These are phyloP conservation scores for Apostichopus parvimensis DNA, from an alignment of 35 echinoderm and acorn worm genomes.

Conservation along the genomic window DNA sequence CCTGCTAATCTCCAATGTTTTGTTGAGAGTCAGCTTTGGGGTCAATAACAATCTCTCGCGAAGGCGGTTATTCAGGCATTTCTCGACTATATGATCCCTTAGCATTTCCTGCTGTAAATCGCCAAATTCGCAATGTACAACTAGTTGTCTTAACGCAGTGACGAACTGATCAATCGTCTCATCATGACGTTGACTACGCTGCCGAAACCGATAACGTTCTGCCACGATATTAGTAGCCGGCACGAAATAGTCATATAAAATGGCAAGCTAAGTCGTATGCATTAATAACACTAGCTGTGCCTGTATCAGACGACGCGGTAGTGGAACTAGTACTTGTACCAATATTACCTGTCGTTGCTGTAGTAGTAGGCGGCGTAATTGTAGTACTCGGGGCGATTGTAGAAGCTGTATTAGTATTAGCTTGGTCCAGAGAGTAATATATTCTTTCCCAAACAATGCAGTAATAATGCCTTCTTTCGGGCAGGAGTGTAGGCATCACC, in stretches of 20 bases:
- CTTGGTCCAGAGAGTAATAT: constrained; percentile 35
- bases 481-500: neutral
- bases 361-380: neutral
- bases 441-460: constrained; percentile 70
- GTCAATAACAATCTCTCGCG: constrained; percentile 10
- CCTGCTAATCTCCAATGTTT: neutral
- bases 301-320: neutral
- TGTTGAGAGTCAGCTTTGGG: neutral
- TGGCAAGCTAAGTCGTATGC: neutral
- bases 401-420: neutral
- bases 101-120: neutral
- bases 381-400: neutral
- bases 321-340: too few species aligned
- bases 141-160: neutral
- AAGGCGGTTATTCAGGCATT: neutral
- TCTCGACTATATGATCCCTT: constrained; percentile 8
- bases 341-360: neutral
- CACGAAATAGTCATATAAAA: neutral
- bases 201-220: constrained; percentile 14
- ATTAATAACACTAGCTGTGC: neutral
- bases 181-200: neutral
- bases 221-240: constrained; percentile 1
- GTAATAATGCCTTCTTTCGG: constrained; percentile 58
- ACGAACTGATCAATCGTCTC: constrained; percentile 13
- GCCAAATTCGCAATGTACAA: constrained; percentile 11